Conservation (phyloP, 2,113 vertebrate genomes). For the Ctenodactylus gundi region DNA sequence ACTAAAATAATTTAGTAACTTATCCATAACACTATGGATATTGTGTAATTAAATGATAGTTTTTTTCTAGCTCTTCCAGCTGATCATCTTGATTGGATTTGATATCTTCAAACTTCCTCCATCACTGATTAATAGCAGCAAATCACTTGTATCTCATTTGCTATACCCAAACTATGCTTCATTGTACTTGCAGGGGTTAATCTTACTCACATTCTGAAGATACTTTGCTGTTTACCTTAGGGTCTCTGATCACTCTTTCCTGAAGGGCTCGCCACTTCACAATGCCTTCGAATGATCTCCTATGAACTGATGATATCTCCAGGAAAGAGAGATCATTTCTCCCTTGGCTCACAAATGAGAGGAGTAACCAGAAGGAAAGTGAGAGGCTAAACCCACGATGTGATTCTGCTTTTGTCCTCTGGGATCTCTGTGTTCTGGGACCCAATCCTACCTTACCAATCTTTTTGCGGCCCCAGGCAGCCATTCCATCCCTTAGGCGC, state of each 20-base stretch:
- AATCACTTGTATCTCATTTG: neutral
- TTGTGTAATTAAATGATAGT: neutral
- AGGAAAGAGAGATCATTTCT: neutral
- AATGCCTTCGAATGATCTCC: neutral
- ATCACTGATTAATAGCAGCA: neutral
- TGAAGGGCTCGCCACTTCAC: neutral
- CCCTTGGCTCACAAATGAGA: neutral
- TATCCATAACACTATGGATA: neutral
- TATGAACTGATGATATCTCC: neutral
- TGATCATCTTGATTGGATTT: neutral
- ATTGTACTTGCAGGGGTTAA: neutral
- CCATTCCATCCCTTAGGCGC: neutral
- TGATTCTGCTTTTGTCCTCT: neutral
- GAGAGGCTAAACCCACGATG: neutral
- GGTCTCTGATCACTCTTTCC: neutral
- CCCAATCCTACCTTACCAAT: neutral
- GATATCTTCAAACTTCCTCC: neutral
- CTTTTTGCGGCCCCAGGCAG: neutral
- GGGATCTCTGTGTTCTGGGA: neutral
- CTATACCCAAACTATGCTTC: neutral
- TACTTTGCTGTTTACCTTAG: neutral
- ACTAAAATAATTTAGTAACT: neutral
- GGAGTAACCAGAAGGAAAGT: neutral
- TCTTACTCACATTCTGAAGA: neutral
- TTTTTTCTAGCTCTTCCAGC: neutral